Evolutionary conservation across 2,797 vertebrate genomes (phyloP), one percentile per base, ranked within the genome.

Genomic region (Sebastolobus altivelis): DNA sequence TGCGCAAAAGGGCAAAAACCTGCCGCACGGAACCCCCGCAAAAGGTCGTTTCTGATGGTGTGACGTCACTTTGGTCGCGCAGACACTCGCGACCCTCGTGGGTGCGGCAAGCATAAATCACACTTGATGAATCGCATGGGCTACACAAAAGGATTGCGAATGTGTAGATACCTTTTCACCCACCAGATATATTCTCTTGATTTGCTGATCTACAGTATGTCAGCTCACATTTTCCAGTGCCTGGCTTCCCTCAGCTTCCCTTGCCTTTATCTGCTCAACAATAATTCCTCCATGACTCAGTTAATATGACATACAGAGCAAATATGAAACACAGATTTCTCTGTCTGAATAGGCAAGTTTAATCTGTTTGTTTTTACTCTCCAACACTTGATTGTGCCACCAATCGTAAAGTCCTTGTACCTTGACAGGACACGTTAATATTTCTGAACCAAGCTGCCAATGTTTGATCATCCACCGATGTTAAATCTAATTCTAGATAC

Each of bases 141-240:
- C 46, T 43, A 37, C 18, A 75, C 49, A 52, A n/a, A 52, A 10
- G 49, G 43, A 46, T 46, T 46, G 16, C 43, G 16, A 46, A 14
- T 82, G 68, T 65, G 67, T 76, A 65, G 68, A 84, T 72, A 80
- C 40, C 63, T 79, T 62, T 79, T 52, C 59, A 65, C 74, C 70
- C 71, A 12, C 46, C 27, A 58, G 67, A 74, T 81, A 76, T 67
- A 70, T 73, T 74, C 20, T 61, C 69, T 68, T 83, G 79, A 81
- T 86, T 81, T 81, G 72, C 75, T 75, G 73, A 72, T 60, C 49
- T 25, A 68, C 70, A 55, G 65, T 54, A 40, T 79, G 75, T 68
- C 79, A 82, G 79, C 79, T 75, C 75, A 77, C 75, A 86, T 71
- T 81, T 81, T 60, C 68, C 72, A 65, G 65, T 33, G 27, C 59